phyloP scores from a whole-genome alignment of 2,797 vertebrate genomes.

The Babyrousa celebensis region DNA sequence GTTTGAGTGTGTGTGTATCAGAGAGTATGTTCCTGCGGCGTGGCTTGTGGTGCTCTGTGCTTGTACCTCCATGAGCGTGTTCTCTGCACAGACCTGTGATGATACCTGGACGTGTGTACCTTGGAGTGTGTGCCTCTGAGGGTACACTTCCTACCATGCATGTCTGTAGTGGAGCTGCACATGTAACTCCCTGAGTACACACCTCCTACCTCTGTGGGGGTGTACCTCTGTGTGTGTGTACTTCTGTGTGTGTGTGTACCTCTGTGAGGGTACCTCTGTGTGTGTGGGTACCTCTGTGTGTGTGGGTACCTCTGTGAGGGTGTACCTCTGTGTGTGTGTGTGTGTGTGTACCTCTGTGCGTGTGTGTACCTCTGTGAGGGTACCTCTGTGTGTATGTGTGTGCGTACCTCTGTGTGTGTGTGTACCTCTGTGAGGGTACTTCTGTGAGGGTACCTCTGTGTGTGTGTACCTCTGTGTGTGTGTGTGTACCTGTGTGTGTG shows the following conservation, averaged over 20 bases:
- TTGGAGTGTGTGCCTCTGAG: not conserved
- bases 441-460: too few relatives aligned
- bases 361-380: too few relatives aligned
- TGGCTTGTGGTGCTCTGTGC: not conserved
- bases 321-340: too few relatives aligned
- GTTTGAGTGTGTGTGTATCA: not conserved
- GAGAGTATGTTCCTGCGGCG: rapidly evolving
- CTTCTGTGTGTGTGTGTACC: not conserved
- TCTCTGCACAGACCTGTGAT: not conserved
- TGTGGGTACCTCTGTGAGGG: too few relatives aligned
- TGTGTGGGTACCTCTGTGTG: too few relatives aligned
- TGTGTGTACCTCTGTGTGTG: too few relatives aligned
- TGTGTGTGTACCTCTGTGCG: too few relatives aligned
- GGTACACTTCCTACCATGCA: not conserved
- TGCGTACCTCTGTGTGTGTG: too few relatives aligned
- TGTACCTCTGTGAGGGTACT: too few relatives aligned
- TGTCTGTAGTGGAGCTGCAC: not conserved
- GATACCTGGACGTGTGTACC: not conserved
- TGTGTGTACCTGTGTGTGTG: not conserved
- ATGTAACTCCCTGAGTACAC: not conserved
- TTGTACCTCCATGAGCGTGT: not conserved
- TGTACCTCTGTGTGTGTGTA: not conserved
- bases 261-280: too few relatives aligned
- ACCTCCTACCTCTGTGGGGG: too few relatives aligned
- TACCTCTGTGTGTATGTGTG: too few relatives aligned